Evolutionary conservation across 2,888 invertebrate species (phyloP).

Genomic region (Anthophora plumipes): DNA sequence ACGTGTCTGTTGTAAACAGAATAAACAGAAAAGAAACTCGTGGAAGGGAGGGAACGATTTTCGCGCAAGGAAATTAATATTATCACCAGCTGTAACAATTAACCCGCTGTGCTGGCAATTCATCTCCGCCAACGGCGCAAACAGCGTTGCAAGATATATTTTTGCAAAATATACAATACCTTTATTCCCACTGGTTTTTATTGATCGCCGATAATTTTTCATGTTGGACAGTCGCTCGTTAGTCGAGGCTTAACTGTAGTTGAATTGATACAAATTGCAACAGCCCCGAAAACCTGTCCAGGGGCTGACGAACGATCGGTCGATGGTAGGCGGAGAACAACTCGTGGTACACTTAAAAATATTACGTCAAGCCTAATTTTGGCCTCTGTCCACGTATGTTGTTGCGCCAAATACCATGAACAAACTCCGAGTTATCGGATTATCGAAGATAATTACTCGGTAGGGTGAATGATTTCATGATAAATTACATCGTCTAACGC

Average conservation of each 20-base stretch:
- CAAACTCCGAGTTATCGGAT: constrained; percentile 9
- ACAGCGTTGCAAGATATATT: constrained; percentile 43
- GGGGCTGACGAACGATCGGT: constrained; percentile 49
- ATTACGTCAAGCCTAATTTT: constrained; percentile 21
- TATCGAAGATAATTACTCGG: constrained; percentile 18
- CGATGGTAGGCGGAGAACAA: constrained; percentile 26
- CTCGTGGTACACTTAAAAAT: constrained; percentile 45
- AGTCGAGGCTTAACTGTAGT: constrained; percentile 57
- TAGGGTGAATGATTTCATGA: not conserved
- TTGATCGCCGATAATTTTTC: constrained; percentile 58
- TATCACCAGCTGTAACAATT: constrained; percentile 28
- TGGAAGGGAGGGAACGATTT: too few relatives aligned
- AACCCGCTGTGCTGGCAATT: constrained; percentile 16
- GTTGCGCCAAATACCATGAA: not conserved
- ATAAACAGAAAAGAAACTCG: too few relatives aligned
- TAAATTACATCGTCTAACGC: not conserved
- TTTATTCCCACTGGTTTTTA: constrained; percentile 49
- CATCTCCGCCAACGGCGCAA: constrained; percentile 27
- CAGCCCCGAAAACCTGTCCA: constrained; percentile 51
- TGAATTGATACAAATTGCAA: constrained; percentile 61
- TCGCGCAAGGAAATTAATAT: constrained; percentile 41
- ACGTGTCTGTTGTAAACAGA: too few relatives aligned
- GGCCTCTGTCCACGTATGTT: not conserved
- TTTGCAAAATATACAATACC: constrained; percentile 48
- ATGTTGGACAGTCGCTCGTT: constrained; percentile 57